Base-by-base conservation (phyloP, 2,888 invertebrate species). In the Heteromyza rotundicornis region DNA sequence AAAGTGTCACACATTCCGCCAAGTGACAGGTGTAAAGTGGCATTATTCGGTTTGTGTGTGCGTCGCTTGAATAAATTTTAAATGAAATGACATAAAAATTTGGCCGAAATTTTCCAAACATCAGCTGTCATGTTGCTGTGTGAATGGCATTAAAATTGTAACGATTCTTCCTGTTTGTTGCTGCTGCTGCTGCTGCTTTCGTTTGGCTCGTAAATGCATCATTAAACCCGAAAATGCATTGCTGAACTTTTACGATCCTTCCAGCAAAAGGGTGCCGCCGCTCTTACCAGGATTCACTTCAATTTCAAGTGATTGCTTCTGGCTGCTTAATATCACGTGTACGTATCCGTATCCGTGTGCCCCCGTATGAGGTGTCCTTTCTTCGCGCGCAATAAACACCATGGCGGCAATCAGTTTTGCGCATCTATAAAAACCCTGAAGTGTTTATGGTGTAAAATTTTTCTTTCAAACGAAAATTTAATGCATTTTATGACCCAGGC, bases 141-240 rank as follows among this genome's bases (percentile, higher is more conserved):
- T n/a, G n/a, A n/a, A 69, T 70, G 70, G 64, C 70, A 75, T 74
- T 77, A 74, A 75, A 75, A 71, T 61, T 65, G 73, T 73, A 72
- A 74, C 72, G 76, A 75, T 74, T 75, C 14, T 53, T n/a, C 16
- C 54, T 19, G 27, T 17, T 44, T 52, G 54, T 12, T 52, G 47
- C 17, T 51, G 54, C 52, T 53, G 16, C 27, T 49, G 35, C 23
- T 53, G 14, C 23, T 57, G 32, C 2, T 32, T 16, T 65, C 73
- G 74, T 66, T 73, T 66, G 69, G 69, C 72, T 77, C 78, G 76
- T 76, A 77, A 77, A 77, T 75, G 77, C 76, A 75, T 77, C 78
- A 77, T 77, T 76, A 77, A 76, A 74, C 70, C 68, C 69, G 73
- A 76, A 76, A 77, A 74, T 75, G 75, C 77, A 75, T n/a, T 75